Evolutionary conservation across 23 tunicate species (phyloP), one percentile per base, ranked within the genome.

Genomic region (Ascidia mentula): DNA sequence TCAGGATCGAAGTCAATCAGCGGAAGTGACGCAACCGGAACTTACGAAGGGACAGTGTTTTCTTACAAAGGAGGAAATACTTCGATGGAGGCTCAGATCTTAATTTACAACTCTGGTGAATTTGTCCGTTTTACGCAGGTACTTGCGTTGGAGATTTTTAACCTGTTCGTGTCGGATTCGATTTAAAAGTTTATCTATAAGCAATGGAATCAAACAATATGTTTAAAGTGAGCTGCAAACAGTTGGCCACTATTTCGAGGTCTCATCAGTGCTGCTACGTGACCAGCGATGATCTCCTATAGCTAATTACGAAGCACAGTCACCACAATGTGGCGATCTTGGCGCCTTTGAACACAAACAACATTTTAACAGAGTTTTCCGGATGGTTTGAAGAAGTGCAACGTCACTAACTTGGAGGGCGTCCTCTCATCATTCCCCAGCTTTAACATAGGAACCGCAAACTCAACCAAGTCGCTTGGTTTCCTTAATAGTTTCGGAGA

Each of bases 351-450:
- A n/a, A n/a, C n/a, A n/a, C n/a, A n/a, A n/a, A n/a, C n/a, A n/a
- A n/a, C n/a, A n/a, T n/a, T n/a, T n/a, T 79, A 70, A 17, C 77
- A 90, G 96, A 85, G 86, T 42, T 90, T 90, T 60, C 96, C 96
- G 4, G 18, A 45, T 6, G 89, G 96, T 5, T 42, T 85, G 0
- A 71, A 75, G 38, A 42, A 71, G 18, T 86, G 96, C 89, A 90
- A 90, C 46, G 89, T 90, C 42, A 79, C 89, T 0, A 81, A 80
- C 69, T 31, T 38, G 26, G 78, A 82, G 0, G 78, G 69, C 22
- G 32, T 85, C 18, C 69, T 89, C 69, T 89, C 95, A 9, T 45
- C 80, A 15, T 89, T 89, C 65, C 95, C 95, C 12, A 90, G 96
- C 72, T 90, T 90, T 46, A 45, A 80, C 26, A 72, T 83, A 0